Conservation (phyloP, 1,140 invertebrate species). For the Melitaea cinxia region DNA sequence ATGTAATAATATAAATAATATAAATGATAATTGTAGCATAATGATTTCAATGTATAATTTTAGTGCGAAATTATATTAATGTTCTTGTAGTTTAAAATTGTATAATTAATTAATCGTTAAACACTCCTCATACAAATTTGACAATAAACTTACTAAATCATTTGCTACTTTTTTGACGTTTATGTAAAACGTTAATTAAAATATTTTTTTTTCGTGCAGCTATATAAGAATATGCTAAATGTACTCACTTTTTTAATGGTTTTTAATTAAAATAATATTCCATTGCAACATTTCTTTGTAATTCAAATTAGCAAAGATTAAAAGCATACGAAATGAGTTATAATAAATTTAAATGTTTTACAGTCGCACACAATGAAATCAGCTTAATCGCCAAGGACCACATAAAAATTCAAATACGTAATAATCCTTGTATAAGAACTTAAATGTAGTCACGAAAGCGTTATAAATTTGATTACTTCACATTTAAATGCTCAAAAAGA, state of each 20-base stretch:
- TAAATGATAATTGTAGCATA: too few relatives aligned
- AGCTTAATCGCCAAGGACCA: not conserved
- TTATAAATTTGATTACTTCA: conserved; percentile 20
- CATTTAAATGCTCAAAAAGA: conserved; percentile 21
- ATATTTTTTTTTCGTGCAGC: too few relatives aligned
- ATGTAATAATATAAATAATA: too few relatives aligned
- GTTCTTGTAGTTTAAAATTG: too few relatives aligned
- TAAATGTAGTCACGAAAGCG: conserved; percentile 22
- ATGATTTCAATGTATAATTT: too few relatives aligned
- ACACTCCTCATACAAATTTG: too few relatives aligned
- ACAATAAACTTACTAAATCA: too few relatives aligned
- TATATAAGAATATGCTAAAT: not conserved
- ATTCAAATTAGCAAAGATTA: not conserved
- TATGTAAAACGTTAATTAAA: too few relatives aligned
- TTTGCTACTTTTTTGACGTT: too few relatives aligned
- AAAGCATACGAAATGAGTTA: not conserved
- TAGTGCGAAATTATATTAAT: too few relatives aligned
- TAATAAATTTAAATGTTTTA: not conserved
- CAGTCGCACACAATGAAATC: not conserved
- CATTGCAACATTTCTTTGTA: not conserved
- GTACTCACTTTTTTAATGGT: not conserved
- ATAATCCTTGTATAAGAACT: conserved; percentile 18
- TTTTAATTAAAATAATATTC: not conserved
- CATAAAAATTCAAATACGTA: conserved; percentile 12
- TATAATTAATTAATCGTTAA: too few relatives aligned